A percentile compares a stretch with the other conserved stretches of the same genome.
Conservation (phyloP, 2,888 invertebrate genomes). For the Heliconius sara region DNA sequence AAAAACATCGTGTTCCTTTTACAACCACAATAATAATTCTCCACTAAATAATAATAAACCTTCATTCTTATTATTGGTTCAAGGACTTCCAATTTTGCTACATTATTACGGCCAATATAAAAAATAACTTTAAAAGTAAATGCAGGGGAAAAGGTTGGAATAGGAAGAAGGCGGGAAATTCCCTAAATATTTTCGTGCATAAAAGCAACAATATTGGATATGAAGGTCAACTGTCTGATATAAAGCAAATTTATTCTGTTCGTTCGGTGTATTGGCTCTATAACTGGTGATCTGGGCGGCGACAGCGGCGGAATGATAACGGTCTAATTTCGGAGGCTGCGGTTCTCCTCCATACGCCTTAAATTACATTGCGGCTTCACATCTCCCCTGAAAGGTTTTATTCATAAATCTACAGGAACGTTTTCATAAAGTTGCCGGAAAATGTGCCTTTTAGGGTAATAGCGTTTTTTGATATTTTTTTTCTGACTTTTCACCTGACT, state of each 20-base stretch:
- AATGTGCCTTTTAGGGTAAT: constrained; percentile 69
- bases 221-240: constrained; percentile 80
- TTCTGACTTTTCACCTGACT: constrained; percentile 36
- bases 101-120: constrained; percentile 60
- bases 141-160: constrained; percentile 55
- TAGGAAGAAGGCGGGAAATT: constrained; percentile 62
- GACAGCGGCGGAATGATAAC: constrained; percentile 82
- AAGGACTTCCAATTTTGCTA: constrained; percentile 64
- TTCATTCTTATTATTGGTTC: constrained; percentile 49
- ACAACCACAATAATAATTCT: constrained; percentile 18
- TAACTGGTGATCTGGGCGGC: constrained; percentile 79
- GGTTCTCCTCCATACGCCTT: constrained; percentile 72
- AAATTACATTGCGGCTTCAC: constrained; percentile 79
- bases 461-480: constrained; percentile 56
- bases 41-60: constrained; percentile 23
- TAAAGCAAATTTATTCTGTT: constrained; percentile 83
- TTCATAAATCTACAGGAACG: constrained; percentile 81
- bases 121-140: constrained; percentile 66
- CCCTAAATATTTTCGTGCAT: constrained; percentile 72
- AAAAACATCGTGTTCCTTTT: constrained; percentile 12
- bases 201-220: constrained; percentile 79
- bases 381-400: constrained; percentile 82
- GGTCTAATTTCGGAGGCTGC: constrained; percentile 78
- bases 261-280: constrained; percentile 80
- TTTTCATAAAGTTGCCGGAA: constrained; percentile 79